Base-by-base conservation (phyloP, 2,888 invertebrate species). In the Sabatieria punctata region DNA sequence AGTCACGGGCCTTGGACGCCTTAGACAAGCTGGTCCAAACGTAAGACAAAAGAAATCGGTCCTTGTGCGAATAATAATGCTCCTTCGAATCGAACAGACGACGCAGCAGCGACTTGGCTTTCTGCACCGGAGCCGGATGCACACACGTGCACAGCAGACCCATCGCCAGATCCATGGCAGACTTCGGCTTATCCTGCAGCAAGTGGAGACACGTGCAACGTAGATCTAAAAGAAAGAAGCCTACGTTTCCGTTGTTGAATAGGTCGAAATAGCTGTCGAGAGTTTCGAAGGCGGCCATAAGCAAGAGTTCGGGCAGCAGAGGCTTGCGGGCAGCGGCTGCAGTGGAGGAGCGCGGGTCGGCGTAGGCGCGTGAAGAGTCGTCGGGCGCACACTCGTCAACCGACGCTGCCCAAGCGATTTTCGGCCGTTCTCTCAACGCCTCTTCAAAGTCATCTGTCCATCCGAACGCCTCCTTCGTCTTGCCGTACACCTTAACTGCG, bases 381-480 rank as follows among this genome's bases (percentile, higher is more conserved):
- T 15, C 13, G 13, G 39, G 39, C n/a, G 37, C 37, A 6, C 13
- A 11, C 18, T 37, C n/a, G 8, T 8, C n/a, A 11, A 6, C 37
- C 6, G 6, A 15, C 37, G 37, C 37, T 6, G 37, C 13, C 37
- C 6, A 6, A 6, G 13, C 37, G 15, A n/a, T 2, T n/a, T 13
- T 15, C 21, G 39, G n/a, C n/a, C n/a, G n/a, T n/a, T n/a, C n/a
- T n/a, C n/a, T n/a, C n/a, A n/a, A n/a, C n/a, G n/a, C n/a, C n/a
- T 91, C 91, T 59, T 91, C 89, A 8, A 76, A 78, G 60, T 93
- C 91, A 65, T 93, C 91, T 0, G 89, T 89, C 93, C 91, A 93
- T 37, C 89, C 89, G 62, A 93, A 89, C 1, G 80, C 75, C 64
- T 91, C 91, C 68, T 93, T 93, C 1, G 85, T 83, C 70, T 88